These are phyloP conservation scores for Gallinago stenura DNA, from an alignment of 2,797 vertebrate species.

Conservation along the genomic window DNA sequence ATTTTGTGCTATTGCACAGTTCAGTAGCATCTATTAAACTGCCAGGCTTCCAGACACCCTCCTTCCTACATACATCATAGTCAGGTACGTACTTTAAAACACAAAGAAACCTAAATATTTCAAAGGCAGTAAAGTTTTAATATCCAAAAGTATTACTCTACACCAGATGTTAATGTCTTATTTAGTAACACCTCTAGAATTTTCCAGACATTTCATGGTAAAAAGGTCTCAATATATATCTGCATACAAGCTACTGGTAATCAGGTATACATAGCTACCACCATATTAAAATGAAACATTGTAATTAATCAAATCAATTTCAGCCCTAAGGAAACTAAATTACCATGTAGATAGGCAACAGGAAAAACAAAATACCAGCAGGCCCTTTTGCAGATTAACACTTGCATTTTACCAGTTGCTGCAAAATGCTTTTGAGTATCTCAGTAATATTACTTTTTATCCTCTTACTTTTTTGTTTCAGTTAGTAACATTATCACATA, in stretches of 20 bases:
- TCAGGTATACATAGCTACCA: neutral
- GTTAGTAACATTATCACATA: rapidly evolving
- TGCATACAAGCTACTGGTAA: neutral
- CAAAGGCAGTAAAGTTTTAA: neutral
- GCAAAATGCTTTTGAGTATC: neutral
- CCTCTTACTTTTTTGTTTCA: neutral
- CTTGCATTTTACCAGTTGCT: neutral
- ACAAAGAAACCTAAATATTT: neutral
- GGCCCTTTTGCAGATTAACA: neutral
- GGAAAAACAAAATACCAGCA: neutral
- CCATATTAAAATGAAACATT: neutral
- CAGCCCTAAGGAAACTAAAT: neutral
- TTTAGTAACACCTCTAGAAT: neutral
- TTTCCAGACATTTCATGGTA: neutral
- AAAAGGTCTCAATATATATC: neutral
- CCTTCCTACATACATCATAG: neutral
- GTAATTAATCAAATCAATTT: neutral
- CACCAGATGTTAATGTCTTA: neutral
- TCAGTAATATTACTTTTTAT: neutral
- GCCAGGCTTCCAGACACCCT: neutral
- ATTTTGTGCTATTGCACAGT: neutral
- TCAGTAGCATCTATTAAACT: neutral
- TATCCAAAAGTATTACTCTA: neutral
- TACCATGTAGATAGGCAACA: neutral
- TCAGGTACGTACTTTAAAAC: rapidly evolving